Percentiles rank a stretch among this genome's conserved stretches.
Evolutionary conservation across 2,797 vertebrate species (phyloP).

Genomic region (Setipinna tenuifilis): DNA sequence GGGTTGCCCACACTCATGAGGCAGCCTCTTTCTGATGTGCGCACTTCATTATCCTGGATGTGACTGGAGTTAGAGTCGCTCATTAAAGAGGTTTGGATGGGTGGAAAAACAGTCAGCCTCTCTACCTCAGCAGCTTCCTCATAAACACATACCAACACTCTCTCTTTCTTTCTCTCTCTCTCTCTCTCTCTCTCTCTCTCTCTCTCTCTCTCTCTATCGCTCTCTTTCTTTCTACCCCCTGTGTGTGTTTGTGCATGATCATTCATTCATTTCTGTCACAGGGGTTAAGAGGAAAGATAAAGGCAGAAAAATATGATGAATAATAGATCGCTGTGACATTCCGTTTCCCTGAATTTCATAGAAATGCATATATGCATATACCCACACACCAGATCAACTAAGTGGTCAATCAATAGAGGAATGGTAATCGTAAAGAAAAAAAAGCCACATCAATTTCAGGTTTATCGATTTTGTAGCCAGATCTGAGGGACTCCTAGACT

Average conservation of each 20-base stretch:
- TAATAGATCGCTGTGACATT: background rate
- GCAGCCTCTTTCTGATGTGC: constrained; percentile 7
- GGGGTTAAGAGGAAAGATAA: background rate
- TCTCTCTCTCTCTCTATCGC: background rate
- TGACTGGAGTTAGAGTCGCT: constrained; percentile 20
- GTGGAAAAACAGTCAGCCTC: constrained; percentile 26
- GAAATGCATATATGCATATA: background rate
- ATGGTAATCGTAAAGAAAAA: background rate
- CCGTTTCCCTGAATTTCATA: background rate
- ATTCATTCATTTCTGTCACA: background rate
- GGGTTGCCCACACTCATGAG: background rate
- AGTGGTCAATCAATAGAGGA: background rate
- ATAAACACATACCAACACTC: background rate
- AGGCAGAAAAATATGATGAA: background rate
- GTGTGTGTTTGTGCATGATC: background rate
- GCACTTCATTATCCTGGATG: constrained; percentile 33
- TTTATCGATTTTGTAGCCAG: background rate
- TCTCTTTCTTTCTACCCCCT: too few relatives aligned
- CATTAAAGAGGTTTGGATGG: constrained; percentile 44
- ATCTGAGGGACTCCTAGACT: background rate
- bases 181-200: background rate
- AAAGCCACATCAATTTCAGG: background rate
- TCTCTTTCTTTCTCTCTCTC: background rate
- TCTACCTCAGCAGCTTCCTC: background rate
- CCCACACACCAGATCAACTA: background rate